These are phyloP conservation scores for Gryllus bimaculatus DNA, from an alignment of 1,140 invertebrate species.

Conservation along the genomic window DNA sequence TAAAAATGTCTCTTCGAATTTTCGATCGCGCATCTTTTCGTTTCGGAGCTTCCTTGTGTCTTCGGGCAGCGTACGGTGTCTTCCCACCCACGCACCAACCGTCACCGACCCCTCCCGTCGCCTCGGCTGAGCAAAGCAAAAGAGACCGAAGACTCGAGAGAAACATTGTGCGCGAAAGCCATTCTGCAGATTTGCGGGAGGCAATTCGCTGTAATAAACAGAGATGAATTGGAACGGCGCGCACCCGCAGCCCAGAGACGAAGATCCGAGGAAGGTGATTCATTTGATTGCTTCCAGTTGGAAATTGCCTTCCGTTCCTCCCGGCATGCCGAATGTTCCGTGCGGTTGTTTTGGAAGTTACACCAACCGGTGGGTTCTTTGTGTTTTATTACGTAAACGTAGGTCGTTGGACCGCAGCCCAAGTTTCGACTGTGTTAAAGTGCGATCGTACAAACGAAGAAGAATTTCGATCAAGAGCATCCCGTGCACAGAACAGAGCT, in stretches of 20 bases:
- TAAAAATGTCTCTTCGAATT: constrained; percentile 1
- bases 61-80: neutral
- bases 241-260: neutral
- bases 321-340: too few relatives aligned
- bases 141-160: neutral
- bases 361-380: too few relatives aligned
- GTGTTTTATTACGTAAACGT: too few relatives aligned
- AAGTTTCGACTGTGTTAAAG: too few relatives aligned
- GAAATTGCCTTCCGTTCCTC: neutral
- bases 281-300: neutral
- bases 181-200: neutral
- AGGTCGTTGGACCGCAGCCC: too few relatives aligned
- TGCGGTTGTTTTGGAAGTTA: too few relatives aligned
- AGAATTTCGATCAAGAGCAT: too few relatives aligned
- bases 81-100: neutral
- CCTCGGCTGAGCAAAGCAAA: neutral
- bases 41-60: neutral
- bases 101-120: too few relatives aligned
- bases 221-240: neutral
- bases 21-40: neutral
- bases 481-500: too few relatives aligned
- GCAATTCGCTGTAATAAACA: neutral
- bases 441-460: too few relatives aligned
- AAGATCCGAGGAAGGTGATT: neutral
- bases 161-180: neutral